phyloP scores from a whole-genome alignment of 2,888 invertebrate genomes.

The Linnaemya vulpina region DNA sequence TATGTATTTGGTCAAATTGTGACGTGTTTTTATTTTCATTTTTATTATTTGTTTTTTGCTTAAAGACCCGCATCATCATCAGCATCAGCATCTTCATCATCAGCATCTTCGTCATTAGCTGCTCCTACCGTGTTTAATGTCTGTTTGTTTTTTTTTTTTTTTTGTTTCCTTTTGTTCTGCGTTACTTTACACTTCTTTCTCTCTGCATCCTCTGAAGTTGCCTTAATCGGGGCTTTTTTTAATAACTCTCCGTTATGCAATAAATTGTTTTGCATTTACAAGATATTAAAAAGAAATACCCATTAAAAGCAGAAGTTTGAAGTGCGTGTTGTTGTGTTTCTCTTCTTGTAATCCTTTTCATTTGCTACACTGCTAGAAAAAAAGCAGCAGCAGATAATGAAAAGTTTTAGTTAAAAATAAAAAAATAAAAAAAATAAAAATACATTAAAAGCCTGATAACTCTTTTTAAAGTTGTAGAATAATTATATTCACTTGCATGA shows the following conservation, averaged over 20 bases:
- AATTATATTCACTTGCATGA: neutral
- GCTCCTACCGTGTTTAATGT: conserved; percentile 38
- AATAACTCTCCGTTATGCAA: conserved; percentile 68
- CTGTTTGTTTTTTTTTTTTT: conserved; percentile 14
- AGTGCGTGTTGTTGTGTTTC: neutral
- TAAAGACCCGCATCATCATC: conserved; percentile 42
- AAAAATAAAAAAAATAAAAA: too few relatives aligned
- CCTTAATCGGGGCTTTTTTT: conserved; percentile 53
- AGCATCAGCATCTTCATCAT: conserved; percentile 27
- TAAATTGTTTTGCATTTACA: conserved; percentile 72
- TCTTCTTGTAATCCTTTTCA: conserved; percentile 4
- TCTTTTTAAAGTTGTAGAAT: too few relatives aligned
- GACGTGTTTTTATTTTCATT: conserved; percentile 4
- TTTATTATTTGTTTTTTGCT: conserved; percentile 8
- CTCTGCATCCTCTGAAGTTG: conserved; percentile 31
- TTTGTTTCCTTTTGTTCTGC: neutral
- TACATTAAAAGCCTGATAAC: too few relatives aligned
- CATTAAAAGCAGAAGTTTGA: conserved; percentile 66
- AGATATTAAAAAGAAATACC: conserved; percentile 70
- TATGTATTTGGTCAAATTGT: conserved; percentile 27
- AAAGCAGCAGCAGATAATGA: neutral
- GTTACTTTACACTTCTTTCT: neutral
- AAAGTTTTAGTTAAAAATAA: too few relatives aligned
- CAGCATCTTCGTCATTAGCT: conserved; percentile 17
- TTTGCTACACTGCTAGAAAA: conserved; percentile 45